Evolutionary conservation across 2,888 invertebrate species (phyloP).

Genomic region (Stictocephala bisonia): DNA sequence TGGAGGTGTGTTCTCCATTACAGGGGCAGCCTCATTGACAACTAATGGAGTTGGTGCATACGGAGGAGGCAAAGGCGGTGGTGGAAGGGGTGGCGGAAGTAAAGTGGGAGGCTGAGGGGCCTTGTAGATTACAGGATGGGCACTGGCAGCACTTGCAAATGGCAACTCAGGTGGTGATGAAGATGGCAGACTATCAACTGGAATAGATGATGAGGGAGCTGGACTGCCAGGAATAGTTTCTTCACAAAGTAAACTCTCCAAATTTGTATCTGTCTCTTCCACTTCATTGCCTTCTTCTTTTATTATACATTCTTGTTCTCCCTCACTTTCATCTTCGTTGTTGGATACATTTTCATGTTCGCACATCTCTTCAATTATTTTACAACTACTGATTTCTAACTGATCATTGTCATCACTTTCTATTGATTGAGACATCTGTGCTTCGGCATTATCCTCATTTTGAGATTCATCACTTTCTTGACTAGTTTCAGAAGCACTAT

Average conservation of each 20-base stretch:
- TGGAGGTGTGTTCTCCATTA: conserved; percentile 82
- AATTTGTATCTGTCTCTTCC: conserved; percentile 48
- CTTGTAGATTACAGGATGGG: conserved; percentile 60
- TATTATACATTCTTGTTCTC: conserved; percentile 83
- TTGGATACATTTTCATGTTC: too few species aligned
- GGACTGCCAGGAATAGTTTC: conserved; percentile 93
- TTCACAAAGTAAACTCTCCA: conserved; percentile 77
- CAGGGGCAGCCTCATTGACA: conserved; percentile 67
- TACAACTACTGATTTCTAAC: conserved; percentile 5
- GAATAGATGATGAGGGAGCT: conserved; percentile 69
- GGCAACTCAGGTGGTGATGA: conserved; percentile 71
- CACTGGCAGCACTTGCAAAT: conserved; percentile 75
- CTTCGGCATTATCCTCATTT: conserved; percentile 22
- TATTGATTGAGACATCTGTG: conserved; percentile 8
- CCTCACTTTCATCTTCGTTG: conserved; percentile 68
- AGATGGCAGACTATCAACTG: background rate
- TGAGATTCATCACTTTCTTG: conserved; percentile 51
- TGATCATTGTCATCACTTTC: conserved; percentile 19
- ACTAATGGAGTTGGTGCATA: conserved; percentile 48
- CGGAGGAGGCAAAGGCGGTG: conserved; percentile 51
- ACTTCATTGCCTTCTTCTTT: conserved; percentile 35
- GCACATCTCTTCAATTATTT: conserved; percentile 23
- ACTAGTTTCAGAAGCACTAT: conserved; percentile 53
- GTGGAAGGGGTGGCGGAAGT: too few species aligned
- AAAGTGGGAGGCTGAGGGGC: conserved; percentile 24